phyloP scores from a whole-genome alignment of 2,113 vertebrate genomes.

The Lasiurus cinereus region DNA sequence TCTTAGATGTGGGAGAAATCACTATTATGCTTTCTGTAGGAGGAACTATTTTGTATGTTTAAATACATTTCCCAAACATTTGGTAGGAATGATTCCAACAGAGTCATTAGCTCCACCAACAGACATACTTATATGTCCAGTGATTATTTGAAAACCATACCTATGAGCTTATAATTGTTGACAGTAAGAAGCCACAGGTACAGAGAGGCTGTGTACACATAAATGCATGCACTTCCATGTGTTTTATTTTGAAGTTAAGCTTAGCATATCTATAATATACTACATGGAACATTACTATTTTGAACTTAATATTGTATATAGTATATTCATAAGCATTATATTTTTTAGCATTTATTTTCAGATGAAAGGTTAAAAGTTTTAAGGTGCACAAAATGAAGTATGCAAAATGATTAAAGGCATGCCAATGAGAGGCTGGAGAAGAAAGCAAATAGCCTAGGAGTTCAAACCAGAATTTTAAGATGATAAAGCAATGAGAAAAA shows the following conservation, averaged over 20 bases:
- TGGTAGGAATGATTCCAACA: neutral
- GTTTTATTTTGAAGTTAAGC: constrained; percentile 40
- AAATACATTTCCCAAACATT: constrained; percentile 24
- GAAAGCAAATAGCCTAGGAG: neutral
- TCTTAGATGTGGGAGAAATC: neutral
- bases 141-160: neutral
- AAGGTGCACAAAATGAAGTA: neutral
- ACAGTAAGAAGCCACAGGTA: neutral
- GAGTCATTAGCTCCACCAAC: too few relatives aligned
- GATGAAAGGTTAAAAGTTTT: constrained; percentile 29
- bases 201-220: neutral
- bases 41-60: neutral
- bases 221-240: neutral
- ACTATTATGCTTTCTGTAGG: neutral
- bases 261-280: neutral
- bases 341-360: constrained; percentile 36
- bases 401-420: constrained; percentile 31
- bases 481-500: neutral
- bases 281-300: neutral
- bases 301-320: neutral
- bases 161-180: neutral
- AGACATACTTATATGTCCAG: neutral
- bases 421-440: neutral
- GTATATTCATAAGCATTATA: neutral
- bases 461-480: neutral